These are phyloP conservation scores for Caenorhabditis sp. DNA, from an alignment of 2,888 invertebrate genomes.

Conservation along the genomic window DNA sequence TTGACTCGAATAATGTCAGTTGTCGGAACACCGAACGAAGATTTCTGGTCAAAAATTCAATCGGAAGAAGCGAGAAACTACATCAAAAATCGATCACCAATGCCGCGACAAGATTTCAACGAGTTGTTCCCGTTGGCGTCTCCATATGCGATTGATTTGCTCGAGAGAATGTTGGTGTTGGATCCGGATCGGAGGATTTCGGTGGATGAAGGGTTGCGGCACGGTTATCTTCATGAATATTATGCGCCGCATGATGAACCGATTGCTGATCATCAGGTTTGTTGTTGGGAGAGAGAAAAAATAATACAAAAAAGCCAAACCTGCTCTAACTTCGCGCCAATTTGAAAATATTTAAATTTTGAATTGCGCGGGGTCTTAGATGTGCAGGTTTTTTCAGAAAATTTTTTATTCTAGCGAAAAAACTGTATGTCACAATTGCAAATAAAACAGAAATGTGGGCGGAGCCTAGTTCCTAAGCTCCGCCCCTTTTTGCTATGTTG, in stretches of 20 bases:
- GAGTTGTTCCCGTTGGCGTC: constrained; percentile 86
- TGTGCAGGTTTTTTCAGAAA: too few relatives aligned
- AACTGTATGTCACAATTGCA: too few relatives aligned
- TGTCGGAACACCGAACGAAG: constrained; percentile 87
- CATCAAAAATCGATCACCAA: constrained; percentile 74
- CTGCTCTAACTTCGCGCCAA: too few relatives aligned
- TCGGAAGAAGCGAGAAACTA: constrained; percentile 89
- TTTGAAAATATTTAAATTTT: too few relatives aligned
- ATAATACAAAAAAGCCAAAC: not conserved
- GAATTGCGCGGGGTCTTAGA: too few relatives aligned
- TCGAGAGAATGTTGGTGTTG: constrained; percentile 96
- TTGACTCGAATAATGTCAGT: constrained; percentile 94
- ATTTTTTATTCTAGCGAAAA: too few relatives aligned
- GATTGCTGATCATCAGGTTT: constrained; percentile 44
- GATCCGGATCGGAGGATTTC: constrained; percentile 79
- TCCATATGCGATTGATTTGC: constrained; percentile 94
- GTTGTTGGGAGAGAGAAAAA: constrained; percentile 6
- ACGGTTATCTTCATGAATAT: constrained; percentile 61
- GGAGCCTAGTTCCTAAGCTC: too few relatives aligned
- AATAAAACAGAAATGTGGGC: too few relatives aligned
- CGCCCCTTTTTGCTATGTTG: too few relatives aligned
- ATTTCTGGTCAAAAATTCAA: constrained; percentile 92
- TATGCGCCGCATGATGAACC: constrained; percentile 63
- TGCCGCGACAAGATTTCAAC: constrained; percentile 68
- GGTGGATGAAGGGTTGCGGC: constrained; percentile 61